Conservation (phyloP, 2,888 invertebrate genomes). For the Zaprionus bogoriensis region DNA sequence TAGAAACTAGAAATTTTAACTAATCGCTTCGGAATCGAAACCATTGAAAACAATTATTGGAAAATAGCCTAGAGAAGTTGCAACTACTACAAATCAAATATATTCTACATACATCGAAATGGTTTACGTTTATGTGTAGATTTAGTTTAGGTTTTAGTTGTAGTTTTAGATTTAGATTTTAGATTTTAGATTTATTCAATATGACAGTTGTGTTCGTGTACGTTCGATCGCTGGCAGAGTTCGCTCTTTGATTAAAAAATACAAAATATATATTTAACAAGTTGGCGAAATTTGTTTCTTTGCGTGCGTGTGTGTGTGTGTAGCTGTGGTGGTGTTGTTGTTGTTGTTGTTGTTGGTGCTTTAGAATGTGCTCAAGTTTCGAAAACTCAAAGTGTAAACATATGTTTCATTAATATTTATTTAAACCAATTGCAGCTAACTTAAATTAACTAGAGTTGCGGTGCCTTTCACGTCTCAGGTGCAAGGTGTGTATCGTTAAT, state of each 20-base stretch:
- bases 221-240: conserved; percentile 64
- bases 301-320: conserved; percentile 18
- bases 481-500: background rate
- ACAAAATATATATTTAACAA: conserved; percentile 67
- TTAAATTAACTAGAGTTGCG: conserved; percentile 63
- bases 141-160: conserved; percentile 40
- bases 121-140: conserved; percentile 27
- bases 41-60: conserved; percentile 73
- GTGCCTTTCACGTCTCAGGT: conserved; percentile 24
- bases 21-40: conserved; percentile 68
- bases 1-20: conserved; percentile 71
- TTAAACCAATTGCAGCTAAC: conserved; percentile 67
- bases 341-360: conserved; percentile 34
- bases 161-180: conserved; percentile 1
- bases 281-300: conserved; percentile 30
- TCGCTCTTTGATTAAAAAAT: conserved; percentile 32
- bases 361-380: conserved; percentile 66
- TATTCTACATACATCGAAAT: conserved; percentile 70
- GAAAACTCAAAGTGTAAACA: conserved; percentile 47
- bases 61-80: conserved; percentile 75
- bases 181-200: conserved; percentile 52
- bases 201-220: conserved; percentile 75
- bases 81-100: conserved; percentile 70
- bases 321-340: conserved; percentile 29
- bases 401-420: background rate